Percentiles rank a stretch among this genome's conserved stretches.
phyloP scores from a whole-genome alignment of 2,797 vertebrate genomes.

The Rousettus madagascariensis region DNA sequence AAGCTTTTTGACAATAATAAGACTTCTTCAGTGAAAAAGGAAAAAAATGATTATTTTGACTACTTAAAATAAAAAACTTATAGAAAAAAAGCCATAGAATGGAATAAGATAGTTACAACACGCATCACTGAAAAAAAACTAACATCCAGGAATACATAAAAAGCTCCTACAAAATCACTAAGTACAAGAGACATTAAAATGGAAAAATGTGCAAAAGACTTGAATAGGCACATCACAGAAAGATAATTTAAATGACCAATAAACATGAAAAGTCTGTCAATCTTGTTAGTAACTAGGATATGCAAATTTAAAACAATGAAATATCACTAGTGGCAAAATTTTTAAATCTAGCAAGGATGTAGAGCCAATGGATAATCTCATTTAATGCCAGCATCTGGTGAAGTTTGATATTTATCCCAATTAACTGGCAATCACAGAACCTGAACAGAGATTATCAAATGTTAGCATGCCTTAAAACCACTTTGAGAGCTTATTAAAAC shows the following conservation, averaged over 20 bases:
- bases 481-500: neutral
- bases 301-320: slow-evolving; percentile 7
- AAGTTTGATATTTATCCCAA: neutral
- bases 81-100: slow-evolving; percentile 11
- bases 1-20: neutral
- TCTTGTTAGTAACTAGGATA: neutral
- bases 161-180: neutral
- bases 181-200: neutral
- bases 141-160: neutral
- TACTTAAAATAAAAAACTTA: neutral
- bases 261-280: slow-evolving; percentile 1
- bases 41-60: neutral
- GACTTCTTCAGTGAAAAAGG: neutral
- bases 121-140: neutral
- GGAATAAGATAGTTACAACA: neutral
- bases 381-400: neutral
- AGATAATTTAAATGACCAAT: slow-evolving; percentile 28
- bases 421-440: neutral
- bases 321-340: neutral
- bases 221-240: neutral
- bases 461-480: neutral
- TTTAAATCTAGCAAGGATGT: neutral
- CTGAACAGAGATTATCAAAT: neutral
- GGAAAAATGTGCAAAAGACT: slow-evolving; percentile 15
- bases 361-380: neutral